Evolutionary conservation across 2,113 vertebrate species (phyloP).

Genomic region (Hymenochirus boettgeri): DNA sequence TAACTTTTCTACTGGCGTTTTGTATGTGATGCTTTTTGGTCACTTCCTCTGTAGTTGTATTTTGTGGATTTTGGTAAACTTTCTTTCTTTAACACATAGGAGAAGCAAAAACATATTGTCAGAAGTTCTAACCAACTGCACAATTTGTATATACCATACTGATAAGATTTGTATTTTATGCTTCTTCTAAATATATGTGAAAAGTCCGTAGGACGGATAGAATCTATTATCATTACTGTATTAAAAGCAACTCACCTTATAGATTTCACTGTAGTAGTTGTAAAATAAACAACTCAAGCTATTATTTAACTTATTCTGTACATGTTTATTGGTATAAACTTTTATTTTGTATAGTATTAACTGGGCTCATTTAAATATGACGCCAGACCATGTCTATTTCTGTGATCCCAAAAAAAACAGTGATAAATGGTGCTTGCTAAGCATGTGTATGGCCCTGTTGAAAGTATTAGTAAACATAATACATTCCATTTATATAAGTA

Average conservation of each 20-base stretch:
- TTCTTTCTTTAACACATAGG: slow-evolving; percentile 21
- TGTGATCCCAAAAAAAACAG: no score
- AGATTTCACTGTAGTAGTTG: slow-evolving; percentile 47
- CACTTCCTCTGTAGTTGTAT: slow-evolving; percentile 16
- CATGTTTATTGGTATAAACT: slow-evolving; percentile 45
- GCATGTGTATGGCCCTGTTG: no score
- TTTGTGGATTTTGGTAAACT: slow-evolving; percentile 4
- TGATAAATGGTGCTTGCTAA: no score
- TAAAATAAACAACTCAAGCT: slow-evolving; percentile 51
- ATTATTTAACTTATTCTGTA: slow-evolving; percentile 70
- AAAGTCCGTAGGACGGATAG: slow-evolving; percentile 46
- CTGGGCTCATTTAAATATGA: slow-evolving; percentile 2
- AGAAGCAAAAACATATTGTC: slow-evolving; percentile 34
- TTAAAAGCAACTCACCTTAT: slow-evolving; percentile 47
- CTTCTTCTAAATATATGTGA: slow-evolving; percentile 46
- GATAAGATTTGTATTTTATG: slow-evolving; percentile 41
- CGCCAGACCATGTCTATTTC: not conserved
- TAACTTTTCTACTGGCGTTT: slow-evolving; percentile 41
- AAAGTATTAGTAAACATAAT: no score
- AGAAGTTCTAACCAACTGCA: slow-evolving; percentile 44
- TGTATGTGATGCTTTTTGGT: slow-evolving; percentile 25
- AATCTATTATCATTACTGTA: slow-evolving; percentile 47
- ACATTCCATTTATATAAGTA: no score
- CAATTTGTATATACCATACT: slow-evolving; percentile 51
- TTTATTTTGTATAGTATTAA: slow-evolving; percentile 45